A percentile compares a stretch with the other conserved stretches of the same genome.
Conservation (phyloP, 2,888 invertebrate species). For the Coleophora flavipennella region DNA sequence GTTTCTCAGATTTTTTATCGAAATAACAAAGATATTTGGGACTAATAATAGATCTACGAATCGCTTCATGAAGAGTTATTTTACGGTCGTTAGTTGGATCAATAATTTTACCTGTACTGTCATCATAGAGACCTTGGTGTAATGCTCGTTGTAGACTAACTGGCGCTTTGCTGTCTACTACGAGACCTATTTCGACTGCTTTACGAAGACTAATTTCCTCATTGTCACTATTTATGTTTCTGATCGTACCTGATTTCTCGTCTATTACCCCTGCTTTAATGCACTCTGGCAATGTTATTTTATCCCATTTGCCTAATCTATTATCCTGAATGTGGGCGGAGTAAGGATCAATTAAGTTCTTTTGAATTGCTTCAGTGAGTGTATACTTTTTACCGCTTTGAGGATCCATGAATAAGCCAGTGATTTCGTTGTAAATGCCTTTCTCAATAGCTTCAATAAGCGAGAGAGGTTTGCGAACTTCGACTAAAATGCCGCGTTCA, state of each 20-base stretch:
- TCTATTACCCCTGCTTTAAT: slow-evolving; percentile 83
- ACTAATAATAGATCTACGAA: slow-evolving; percentile 84
- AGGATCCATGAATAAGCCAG: slow-evolving; percentile 88
- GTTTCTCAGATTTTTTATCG: slow-evolving; percentile 80
- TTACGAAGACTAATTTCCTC: slow-evolving; percentile 80
- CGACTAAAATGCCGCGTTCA: slow-evolving; percentile 85
- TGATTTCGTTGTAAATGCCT: slow-evolving; percentile 83
- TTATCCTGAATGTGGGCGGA: slow-evolving; percentile 88
- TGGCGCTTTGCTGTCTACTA: slow-evolving; percentile 86
- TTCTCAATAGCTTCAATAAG: slow-evolving; percentile 87
- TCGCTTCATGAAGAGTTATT: slow-evolving; percentile 87
- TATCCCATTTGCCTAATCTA: slow-evolving; percentile 81
- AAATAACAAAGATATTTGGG: slow-evolving; percentile 87
- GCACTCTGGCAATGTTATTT: slow-evolving; percentile 84
- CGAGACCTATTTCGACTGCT: slow-evolving; percentile 84
- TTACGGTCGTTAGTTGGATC: slow-evolving; percentile 85
- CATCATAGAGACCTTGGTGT: slow-evolving; percentile 89
- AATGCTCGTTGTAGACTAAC: slow-evolving; percentile 88
- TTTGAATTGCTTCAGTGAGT: slow-evolving; percentile 85
- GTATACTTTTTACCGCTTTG: slow-evolving; percentile 83
- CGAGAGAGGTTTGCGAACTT: slow-evolving; percentile 85
- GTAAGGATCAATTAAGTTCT: slow-evolving; percentile 86
- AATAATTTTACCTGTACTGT: slow-evolving; percentile 83
- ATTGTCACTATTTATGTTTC: slow-evolving; percentile 77
- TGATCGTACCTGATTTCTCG: slow-evolving; percentile 78